phyloP scores from a whole-genome alignment of 1,140 invertebrate species.

The Parapsyche elsis region DNA sequence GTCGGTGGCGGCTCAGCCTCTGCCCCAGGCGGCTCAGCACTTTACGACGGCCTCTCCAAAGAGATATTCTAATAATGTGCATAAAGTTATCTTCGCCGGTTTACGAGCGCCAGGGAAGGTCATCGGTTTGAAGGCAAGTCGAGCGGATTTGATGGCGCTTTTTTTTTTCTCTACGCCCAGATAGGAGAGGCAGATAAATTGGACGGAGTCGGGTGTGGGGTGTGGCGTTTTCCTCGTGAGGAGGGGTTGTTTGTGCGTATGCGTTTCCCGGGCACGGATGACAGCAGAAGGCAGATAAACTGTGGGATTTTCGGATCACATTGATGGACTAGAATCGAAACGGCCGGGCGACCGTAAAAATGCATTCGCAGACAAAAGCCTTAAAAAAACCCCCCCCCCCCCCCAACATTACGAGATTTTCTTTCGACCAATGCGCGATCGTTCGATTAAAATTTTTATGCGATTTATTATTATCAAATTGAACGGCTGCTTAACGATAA shows the following conservation, averaged over 20 bases:
- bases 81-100: constrained; percentile 55
- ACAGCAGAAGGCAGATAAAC: constrained; percentile 34
- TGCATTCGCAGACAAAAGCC: constrained; percentile 26
- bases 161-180: constrained; percentile 45
- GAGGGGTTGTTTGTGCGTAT: constrained; percentile 34
- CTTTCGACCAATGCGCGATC: neutral
- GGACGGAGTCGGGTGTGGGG: constrained; percentile 9
- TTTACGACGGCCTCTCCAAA: constrained; percentile 47
- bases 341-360: constrained; percentile 3
- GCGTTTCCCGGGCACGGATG: constrained; percentile 12
- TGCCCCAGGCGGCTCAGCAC: constrained; percentile 30
- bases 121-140: constrained; percentile 54
- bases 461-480: neutral
- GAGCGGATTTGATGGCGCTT: constrained; percentile 55
- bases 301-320: constrained; percentile 39
- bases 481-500: too few species aligned
- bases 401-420: neutral
- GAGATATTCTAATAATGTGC: constrained; percentile 56
- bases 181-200: constrained; percentile 41
- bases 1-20: neutral
- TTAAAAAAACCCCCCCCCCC: neutral
- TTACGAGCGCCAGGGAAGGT: constrained; percentile 49
- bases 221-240: too few species aligned
- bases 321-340: constrained; percentile 40
- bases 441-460: neutral